Percentiles rank a stretch among this genome's conserved stretches.
phyloP scores from a whole-genome alignment of 2,797 vertebrate genomes.

The Spinibarbus caldwelli region DNA sequence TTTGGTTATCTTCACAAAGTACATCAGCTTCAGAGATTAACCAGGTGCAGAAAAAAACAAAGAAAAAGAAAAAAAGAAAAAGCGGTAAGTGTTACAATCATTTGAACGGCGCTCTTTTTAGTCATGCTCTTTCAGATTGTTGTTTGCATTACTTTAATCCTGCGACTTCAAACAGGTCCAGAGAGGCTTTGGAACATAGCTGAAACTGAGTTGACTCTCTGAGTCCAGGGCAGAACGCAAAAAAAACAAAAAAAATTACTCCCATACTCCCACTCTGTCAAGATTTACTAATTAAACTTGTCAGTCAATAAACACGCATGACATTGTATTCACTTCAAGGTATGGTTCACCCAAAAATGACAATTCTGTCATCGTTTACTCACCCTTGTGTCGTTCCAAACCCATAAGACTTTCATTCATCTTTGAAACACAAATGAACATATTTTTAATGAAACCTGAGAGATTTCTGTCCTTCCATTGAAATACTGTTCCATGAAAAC shows the following conservation, averaged over 20 bases:
- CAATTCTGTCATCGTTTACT: not conserved
- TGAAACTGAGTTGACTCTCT: constrained; percentile 76
- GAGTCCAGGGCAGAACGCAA: constrained; percentile 63
- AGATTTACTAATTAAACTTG: constrained; percentile 63
- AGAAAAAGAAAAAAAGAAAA: not conserved
- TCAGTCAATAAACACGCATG: constrained; percentile 49
- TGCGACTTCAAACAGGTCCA: constrained; percentile 64
- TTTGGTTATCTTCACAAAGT: not conserved
- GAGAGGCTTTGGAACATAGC: constrained; percentile 66
- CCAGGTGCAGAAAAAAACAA: constrained; percentile 50
- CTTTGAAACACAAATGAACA: not conserved
- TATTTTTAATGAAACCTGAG: not conserved
- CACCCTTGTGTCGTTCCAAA: not conserved
- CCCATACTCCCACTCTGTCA: constrained; percentile 56
- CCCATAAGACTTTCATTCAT: not conserved
- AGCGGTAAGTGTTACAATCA: not conserved
- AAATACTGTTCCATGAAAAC: not conserved
- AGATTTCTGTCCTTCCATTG: too few relatives aligned
- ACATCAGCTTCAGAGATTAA: constrained; percentile 30
- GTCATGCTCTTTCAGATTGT: constrained; percentile 59
- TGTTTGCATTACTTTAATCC: constrained; percentile 70
- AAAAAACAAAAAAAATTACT: too few relatives aligned
- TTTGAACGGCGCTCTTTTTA: not conserved
- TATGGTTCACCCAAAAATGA: not conserved
- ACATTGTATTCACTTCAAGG: constrained; percentile 19